Evolutionary conservation across 2,113 vertebrate genomes (phyloP).

Genomic region (Puntigrus tetrazona): DNA sequence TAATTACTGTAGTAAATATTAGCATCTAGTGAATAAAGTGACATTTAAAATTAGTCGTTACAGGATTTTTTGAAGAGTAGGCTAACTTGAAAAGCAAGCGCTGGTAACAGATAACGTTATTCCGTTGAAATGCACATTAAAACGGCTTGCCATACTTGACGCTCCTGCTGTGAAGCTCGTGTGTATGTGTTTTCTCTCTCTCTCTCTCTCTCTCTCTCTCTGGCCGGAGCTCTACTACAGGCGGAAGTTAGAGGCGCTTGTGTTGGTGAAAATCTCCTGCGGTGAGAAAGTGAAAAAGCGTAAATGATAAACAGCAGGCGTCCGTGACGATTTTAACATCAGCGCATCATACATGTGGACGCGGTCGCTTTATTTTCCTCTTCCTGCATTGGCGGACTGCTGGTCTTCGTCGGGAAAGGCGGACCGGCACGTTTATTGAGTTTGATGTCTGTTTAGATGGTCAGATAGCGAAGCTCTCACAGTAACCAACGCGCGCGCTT

Average conservation of each 20-base stretch:
- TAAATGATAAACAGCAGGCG: not conserved
- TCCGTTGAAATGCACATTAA: not conserved
- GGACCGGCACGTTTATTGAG: slow-evolving; percentile 6
- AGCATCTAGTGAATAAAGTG: not conserved
- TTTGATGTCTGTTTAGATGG: not conserved
- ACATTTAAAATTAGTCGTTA: not conserved
- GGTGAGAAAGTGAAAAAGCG: slow-evolving; percentile 34
- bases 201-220: no score
- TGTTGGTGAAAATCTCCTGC: slow-evolving; percentile 20
- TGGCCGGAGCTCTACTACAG: slow-evolving; percentile 17
- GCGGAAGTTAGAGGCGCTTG: slow-evolving; percentile 45
- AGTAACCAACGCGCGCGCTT: not conserved
- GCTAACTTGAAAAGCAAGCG: not conserved
- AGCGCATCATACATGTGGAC: not conserved
- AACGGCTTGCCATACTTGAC: slow-evolving; percentile 2
- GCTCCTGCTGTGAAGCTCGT: not conserved
- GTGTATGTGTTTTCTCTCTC: not conserved
- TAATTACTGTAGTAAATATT: not conserved
- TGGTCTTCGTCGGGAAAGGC: not conserved
- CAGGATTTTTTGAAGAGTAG: not conserved
- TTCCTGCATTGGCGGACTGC: not conserved
- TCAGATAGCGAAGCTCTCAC: not conserved
- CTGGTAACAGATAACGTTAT: not conserved
- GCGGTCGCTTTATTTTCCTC: not conserved
- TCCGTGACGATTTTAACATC: not conserved